Evolutionary conservation across 2,888 invertebrate species (phyloP), one percentile per base, ranked within the genome.

Genomic region (Drosophila borborema): DNA sequence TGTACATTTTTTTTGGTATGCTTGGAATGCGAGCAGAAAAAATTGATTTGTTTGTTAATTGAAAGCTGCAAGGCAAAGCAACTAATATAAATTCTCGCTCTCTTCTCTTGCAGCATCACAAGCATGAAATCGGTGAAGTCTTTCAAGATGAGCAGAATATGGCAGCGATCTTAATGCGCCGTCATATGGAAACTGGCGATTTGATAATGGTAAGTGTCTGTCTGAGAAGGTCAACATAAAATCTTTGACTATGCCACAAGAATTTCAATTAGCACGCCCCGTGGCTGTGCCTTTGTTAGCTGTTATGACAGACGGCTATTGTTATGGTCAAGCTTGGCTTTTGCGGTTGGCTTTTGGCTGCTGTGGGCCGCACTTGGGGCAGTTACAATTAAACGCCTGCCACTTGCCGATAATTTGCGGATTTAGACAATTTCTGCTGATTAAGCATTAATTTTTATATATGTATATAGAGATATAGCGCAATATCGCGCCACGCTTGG

Each of bases 71-170:
- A 28, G 41, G 4, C 16, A 14, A 34, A 34, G 10, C 40, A 14
- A n/a, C 7, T 31, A 6, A 28, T 14, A 2, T 14, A 59, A 58
- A n/a, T 8, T 40, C 45, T 40, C 23, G n/a, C 61, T 3, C 36
- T 14, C 14, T 6, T 14, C 48, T 28, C 34, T 74, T 81, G 77
- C 80, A 88, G 90, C 75, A 84, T 48, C 72, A 81, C 43, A 74
- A 91, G 84, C 77, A 87, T 28, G 96, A 97, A 72, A 94, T 98
- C 70, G 98, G 98, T 18, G 97, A 97, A 76, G 94, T 97, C 49
- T 98, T 97, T 93, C 98, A 98, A 93, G 98, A 98, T 92, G 95
- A 96, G 89, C 94, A 95, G 74, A 97, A 96, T 89, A 96, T 97
- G 93, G 98, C 98, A 12, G 98, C 98, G 6, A 95, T 98, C 88